Percentiles rank a stretch among this genome's conserved stretches.
phyloP scores from a whole-genome alignment of 2,113 vertebrate genomes.

The Siniperca chuatsi region DNA sequence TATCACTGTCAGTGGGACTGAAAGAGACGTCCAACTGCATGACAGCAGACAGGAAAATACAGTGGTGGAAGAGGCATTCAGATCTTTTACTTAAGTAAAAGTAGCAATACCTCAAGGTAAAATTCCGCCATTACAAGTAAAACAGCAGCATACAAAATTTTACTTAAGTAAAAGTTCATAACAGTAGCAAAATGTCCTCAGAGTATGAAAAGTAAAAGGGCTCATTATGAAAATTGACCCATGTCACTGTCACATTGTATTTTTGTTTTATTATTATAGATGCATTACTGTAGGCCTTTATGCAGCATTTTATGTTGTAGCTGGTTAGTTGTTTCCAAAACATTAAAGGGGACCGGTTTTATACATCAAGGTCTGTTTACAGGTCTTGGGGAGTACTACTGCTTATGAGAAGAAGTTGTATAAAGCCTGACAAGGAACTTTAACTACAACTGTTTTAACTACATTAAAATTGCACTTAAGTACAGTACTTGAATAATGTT shows the following conservation, averaged over 20 bases:
- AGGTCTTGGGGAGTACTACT: neutral
- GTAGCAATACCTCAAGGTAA: neutral
- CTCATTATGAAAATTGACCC: neutral
- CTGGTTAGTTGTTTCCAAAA: neutral
- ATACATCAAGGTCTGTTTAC: neutral
- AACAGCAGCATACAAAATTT: neutral
- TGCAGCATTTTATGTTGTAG: neutral
- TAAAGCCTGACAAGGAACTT: neutral
- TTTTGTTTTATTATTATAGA: neutral
- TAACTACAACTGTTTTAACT: too few species aligned
- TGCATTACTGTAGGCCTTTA: neutral
- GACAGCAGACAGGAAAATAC: neutral
- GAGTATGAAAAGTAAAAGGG: neutral
- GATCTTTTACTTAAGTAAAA: neutral
- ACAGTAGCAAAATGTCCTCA: neutral
- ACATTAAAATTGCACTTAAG: neutral
- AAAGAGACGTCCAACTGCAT: neutral
- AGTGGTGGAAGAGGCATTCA: constrained; percentile 2
- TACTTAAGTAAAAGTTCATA: neutral
- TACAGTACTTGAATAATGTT: neutral
- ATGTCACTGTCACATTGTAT: neutral
- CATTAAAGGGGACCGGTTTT: neutral
- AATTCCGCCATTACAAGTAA: neutral
- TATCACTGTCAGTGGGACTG: constrained; percentile 13
- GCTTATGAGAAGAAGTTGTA: neutral